These are phyloP conservation scores for Pluvialis apricaria DNA, from an alignment of 2,113 vertebrate genomes.

Conservation along the genomic window DNA sequence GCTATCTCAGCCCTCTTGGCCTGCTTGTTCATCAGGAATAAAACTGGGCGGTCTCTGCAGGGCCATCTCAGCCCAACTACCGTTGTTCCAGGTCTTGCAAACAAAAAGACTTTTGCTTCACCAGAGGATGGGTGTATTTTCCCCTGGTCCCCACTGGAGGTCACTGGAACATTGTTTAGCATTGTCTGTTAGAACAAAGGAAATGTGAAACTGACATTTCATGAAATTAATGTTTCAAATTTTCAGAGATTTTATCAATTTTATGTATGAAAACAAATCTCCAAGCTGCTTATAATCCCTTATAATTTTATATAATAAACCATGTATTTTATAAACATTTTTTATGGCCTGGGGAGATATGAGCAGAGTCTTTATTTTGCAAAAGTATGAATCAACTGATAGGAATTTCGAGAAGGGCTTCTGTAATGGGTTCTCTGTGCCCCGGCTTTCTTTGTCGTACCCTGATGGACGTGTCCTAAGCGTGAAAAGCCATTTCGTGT, in stretches of 20 bases:
- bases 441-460: background rate
- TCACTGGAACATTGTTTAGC: conserved; percentile 68
- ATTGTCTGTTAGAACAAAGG: conserved; percentile 65
- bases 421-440: background rate
- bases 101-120: no score
- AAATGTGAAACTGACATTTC: background rate
- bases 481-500: background rate
- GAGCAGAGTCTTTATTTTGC: background rate
- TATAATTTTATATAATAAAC: no score
- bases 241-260: background rate
- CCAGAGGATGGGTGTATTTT: background rate
- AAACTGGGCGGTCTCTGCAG: background rate
- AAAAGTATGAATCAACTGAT: background rate
- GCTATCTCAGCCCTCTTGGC: rapidly evolving
- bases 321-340: background rate
- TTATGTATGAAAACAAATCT: background rate
- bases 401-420: background rate
- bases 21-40: rapidly evolving
- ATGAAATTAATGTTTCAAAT: background rate
- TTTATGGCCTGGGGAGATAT: background rate
- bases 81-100: background rate
- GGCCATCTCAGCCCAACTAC: no score
- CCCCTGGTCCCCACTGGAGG: conserved; percentile 68
- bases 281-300: background rate
- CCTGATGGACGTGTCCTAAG: background rate